Evolutionary conservation across 1,140 invertebrate genomes (phyloP).

Genomic region (Drosophila lini): DNA sequence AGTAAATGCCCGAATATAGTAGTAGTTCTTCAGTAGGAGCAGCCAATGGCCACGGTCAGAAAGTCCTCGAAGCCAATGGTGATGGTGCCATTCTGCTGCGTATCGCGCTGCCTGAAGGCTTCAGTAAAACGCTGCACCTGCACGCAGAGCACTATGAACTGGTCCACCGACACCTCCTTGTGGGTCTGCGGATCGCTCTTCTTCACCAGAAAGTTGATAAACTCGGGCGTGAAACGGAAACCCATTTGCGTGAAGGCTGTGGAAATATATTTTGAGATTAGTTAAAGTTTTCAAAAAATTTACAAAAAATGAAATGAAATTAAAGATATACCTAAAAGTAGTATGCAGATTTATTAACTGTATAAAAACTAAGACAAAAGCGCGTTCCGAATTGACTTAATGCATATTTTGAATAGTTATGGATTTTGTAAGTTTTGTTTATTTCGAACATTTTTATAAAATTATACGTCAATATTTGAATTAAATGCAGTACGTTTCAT

Average conservation of each 20-base stretch:
- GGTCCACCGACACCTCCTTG: conserved; percentile 91
- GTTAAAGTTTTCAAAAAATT: no score
- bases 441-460: no score
- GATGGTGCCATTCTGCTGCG: conserved; percentile 90
- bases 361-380: no score
- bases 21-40: conserved; percentile 85
- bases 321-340: no score
- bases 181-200: conserved; percentile 88
- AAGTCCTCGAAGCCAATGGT: conserved; percentile 95
- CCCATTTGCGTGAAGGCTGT: conserved; percentile 94
- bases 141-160: conserved; percentile 94
- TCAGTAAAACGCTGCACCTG: conserved; percentile 94
- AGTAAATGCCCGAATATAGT: background rate
- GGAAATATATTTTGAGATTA: background rate
- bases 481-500: no score
- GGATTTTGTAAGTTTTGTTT: no score
- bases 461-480: no score
- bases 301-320: no score
- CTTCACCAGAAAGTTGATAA: conserved; percentile 89
- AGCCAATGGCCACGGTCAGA: conserved; percentile 89
- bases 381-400: no score
- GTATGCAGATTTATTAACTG: no score
- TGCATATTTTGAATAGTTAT: no score
- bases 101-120: conserved; percentile 91
- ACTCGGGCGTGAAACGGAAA: conserved; percentile 92